These are phyloP conservation scores for Channa argus DNA, from an alignment of 2,113 vertebrate species.

Conservation along the genomic window DNA sequence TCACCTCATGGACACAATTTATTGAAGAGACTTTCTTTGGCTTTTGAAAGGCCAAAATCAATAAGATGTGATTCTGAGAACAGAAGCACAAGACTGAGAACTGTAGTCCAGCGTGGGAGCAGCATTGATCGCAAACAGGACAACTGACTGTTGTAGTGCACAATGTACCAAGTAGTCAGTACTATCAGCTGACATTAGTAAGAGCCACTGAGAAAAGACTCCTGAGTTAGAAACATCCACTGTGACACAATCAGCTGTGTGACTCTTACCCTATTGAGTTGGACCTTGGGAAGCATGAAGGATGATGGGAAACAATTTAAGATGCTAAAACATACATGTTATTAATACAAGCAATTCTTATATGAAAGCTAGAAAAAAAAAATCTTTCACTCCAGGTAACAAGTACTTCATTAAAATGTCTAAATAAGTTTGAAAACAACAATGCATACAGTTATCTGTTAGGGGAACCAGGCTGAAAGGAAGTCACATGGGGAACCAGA, in stretches of 20 bases:
- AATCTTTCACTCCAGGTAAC: background rate
- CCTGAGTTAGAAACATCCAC: background rate
- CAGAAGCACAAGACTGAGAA: conserved; percentile 6
- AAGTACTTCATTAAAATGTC: background rate
- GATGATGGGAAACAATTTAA: conserved; percentile 69
- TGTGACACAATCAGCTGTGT: conserved; percentile 15
- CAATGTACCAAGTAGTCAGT: background rate
- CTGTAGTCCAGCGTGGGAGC: background rate
- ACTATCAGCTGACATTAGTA: conserved; percentile 23
- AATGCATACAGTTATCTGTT: background rate
- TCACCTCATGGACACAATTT: conserved; percentile 13
- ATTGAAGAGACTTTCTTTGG: background rate
- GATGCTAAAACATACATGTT: background rate
- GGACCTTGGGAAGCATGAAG: conserved; percentile 86
- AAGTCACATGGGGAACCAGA: background rate
- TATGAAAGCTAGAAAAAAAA: too few species aligned
- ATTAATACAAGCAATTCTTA: background rate
- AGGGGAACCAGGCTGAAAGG: background rate
- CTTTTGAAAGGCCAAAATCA: conserved; percentile 9
- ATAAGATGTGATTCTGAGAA: conserved; percentile 9
- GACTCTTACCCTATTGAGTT: conserved; percentile 93
- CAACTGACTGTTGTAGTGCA: conserved; percentile 8
- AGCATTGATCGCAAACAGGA: background rate
- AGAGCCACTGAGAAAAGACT: conserved; percentile 7
- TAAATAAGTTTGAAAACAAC: too few species aligned